Evolutionary conservation across 92 coral and sea anemone genomes (phyloP), one percentile per base, ranked within the genome.

Genomic region (Chrysogorgia sp.): DNA sequence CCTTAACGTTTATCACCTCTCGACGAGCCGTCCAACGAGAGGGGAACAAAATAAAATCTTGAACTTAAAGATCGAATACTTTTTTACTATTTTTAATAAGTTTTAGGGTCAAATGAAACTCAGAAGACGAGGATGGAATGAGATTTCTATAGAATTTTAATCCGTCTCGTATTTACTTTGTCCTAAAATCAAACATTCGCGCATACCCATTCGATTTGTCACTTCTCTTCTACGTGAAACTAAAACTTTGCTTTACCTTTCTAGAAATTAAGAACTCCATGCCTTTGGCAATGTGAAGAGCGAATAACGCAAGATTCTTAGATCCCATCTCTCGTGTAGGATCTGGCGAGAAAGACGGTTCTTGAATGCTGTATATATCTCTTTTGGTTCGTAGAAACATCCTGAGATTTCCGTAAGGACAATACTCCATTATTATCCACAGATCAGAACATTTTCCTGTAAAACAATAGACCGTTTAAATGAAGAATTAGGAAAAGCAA

Each of bases 401-500:
- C 67, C 88, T 22, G 55, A 92, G 67, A 80, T 86, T 70, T 26
- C 97, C 97, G 68, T 87, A 86, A 12, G 94, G 94, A 60, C 94
- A 92, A 71, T 77, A 89, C 76, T 92, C 97, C 87, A 92, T 89
- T 56, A 92, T 92, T 40, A 92, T 41, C 93, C 90, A 87, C 72
- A 92, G 80, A 40, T 91, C 89, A n/a, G 83, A 83, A 65, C 70
- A 37, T 21, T 85, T 86, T 0, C 98, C 98, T 94, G 14, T 23
- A 22, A 21, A 47, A 15, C 7, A 7, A 47, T 7, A 7, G n/a
- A 47, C 7, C 43, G 12, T 37, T 2, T 12, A 47, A 47, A 47
- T 7, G 15, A 7, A 7, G 53, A 47, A 15, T 47, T 12, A 37
- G 6, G 5, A 37, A 37, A 37, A 37, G 43, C 5, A 15, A 2